Evolutionary conservation across 2,888 invertebrate genomes (phyloP).

Genomic region (Cheiracanthium punctorium): DNA sequence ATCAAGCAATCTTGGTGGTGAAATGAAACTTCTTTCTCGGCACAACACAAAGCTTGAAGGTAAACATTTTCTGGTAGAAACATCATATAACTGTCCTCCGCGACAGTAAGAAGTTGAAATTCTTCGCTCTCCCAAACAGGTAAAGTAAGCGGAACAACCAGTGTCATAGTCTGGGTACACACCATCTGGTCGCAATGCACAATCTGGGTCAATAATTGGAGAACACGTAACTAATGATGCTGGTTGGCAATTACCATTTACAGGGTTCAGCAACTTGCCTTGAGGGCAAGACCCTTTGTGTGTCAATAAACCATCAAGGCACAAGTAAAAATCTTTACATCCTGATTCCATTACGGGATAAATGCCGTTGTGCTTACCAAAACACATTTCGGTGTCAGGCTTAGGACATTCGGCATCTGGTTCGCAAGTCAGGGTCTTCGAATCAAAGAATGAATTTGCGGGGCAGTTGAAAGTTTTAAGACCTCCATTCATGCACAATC

Average conservation of each 20-base stretch:
- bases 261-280: slow-evolving; percentile 62
- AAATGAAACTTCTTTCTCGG: slow-evolving; percentile 17
- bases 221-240: slow-evolving; percentile 62
- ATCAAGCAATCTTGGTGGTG: slow-evolving; percentile 33
- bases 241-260: slow-evolving; percentile 54
- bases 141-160: slow-evolving; percentile 68
- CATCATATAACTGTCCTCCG: slow-evolving; percentile 56
- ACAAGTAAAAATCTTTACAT: slow-evolving; percentile 60
- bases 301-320: slow-evolving; percentile 51
- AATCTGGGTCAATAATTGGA: slow-evolving; percentile 46
- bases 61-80: slow-evolving; percentile 62
- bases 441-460: slow-evolving; percentile 54
- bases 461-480: slow-evolving; percentile 67
- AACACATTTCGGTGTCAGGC: slow-evolving; percentile 45
- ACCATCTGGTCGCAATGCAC: slow-evolving; percentile 51
- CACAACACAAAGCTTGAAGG: slow-evolving; percentile 62
- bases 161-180: slow-evolving; percentile 68
- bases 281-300: slow-evolving; percentile 63
- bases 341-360: slow-evolving; percentile 53
- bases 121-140: slow-evolving; percentile 53
- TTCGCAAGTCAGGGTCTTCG: slow-evolving; percentile 60
- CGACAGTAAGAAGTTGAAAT: slow-evolving; percentile 60
- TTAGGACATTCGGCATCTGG: slow-evolving; percentile 37
- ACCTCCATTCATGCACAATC: slow-evolving; percentile 65
- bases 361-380: slow-evolving; percentile 61